These are phyloP conservation scores for Aphelenchoides besseyi DNA, from an alignment of 1,140 invertebrate genomes.

Conservation along the genomic window DNA sequence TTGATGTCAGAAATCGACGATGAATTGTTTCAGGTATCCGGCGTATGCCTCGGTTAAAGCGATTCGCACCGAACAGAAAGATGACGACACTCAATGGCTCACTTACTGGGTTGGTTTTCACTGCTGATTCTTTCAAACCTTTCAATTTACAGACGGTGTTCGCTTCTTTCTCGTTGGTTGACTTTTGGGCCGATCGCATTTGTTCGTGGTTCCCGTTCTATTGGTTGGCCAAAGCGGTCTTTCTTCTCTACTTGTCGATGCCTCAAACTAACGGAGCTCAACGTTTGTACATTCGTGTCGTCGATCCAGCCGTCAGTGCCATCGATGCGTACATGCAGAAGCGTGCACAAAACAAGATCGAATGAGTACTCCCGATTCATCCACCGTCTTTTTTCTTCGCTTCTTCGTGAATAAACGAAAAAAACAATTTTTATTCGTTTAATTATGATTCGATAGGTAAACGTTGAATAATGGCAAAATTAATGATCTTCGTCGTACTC, in stretches of 20 bases:
- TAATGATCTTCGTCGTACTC: not conserved
- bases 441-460: not conserved
- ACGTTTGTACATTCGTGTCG: not conserved
- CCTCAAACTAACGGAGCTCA: constrained; percentile 37
- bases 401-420: not conserved
- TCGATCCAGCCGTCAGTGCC: not conserved
- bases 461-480: not conserved
- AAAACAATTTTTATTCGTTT: not conserved
- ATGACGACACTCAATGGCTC: constrained; percentile 48
- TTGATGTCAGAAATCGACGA: too few species aligned
- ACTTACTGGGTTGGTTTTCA: constrained; percentile 47
- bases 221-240: constrained; percentile 29
- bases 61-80: constrained; percentile 29
- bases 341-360: not conserved
- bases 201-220: constrained; percentile 37
- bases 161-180: constrained; percentile 26
- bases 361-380: not conserved
- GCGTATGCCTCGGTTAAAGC: constrained; percentile 67
- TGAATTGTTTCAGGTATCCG: not conserved
- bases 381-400: not conserved
- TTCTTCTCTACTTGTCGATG: constrained; percentile 39
- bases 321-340: not conserved
- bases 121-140: too few species aligned
- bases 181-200: constrained; percentile 41
- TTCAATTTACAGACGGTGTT: constrained; percentile 2